These are phyloP conservation scores for Cirrhinus mrigala DNA, from an alignment of 2,797 vertebrate genomes.

Conservation along the genomic window DNA sequence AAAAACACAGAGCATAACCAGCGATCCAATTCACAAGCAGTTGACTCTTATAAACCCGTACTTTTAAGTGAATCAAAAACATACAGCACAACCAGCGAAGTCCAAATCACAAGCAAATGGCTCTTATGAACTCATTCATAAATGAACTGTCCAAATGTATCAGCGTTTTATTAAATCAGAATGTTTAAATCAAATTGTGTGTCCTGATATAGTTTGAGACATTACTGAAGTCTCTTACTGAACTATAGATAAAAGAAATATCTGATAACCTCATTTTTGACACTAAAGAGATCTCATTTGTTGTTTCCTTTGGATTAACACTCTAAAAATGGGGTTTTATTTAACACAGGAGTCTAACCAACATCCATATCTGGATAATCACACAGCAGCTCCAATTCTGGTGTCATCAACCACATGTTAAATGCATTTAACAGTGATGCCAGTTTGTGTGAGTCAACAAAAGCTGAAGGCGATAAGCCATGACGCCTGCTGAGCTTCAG, in stretches of 20 bases:
- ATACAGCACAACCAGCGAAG: too few species aligned
- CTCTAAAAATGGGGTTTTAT: constrained; percentile 6
- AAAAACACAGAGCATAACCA: too few species aligned
- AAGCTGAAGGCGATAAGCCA: constrained; percentile 55
- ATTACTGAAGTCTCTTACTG: not conserved
- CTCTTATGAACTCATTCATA: not conserved
- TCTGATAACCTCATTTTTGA: not conserved
- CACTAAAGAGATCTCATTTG: not conserved
- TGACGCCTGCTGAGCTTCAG: constrained; percentile 42
- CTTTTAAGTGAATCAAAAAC: too few species aligned
- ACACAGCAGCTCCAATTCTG: constrained; percentile 7
- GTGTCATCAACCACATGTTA: constrained; percentile 41
- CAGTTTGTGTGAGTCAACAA: constrained; percentile 52
- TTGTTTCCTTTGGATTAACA: constrained; percentile 1
- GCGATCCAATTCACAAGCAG: too few species aligned
- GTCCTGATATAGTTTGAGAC: too few species aligned
- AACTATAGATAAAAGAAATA: not conserved
- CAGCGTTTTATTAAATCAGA: too few species aligned
- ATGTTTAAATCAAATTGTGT: not conserved
- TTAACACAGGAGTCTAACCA: constrained; percentile 25
- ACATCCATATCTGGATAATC: constrained; percentile 45
- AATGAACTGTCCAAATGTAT: not conserved
- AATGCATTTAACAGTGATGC: constrained; percentile 48
- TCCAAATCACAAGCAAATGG: too few species aligned
- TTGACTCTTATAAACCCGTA: too few species aligned